phyloP scores from a whole-genome alignment of 2,888 invertebrate species.

The Prosapia bicincta region DNA sequence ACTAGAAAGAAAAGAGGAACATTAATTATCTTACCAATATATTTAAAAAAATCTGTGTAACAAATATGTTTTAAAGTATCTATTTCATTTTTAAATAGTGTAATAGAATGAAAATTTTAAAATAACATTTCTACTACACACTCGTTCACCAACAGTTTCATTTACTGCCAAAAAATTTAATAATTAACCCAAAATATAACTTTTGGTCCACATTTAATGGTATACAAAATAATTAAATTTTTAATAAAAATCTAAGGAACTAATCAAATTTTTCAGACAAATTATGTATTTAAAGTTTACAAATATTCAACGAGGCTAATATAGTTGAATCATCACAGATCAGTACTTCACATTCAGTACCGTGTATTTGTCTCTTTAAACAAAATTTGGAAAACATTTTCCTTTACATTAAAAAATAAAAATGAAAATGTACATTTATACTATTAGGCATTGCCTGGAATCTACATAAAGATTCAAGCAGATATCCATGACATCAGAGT shows the following conservation, averaged over 20 bases:
- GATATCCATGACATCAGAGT: too few species aligned
- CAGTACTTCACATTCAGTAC: too few species aligned
- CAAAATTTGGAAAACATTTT: too few species aligned
- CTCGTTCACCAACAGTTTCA: not conserved
- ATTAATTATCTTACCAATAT: too few species aligned
- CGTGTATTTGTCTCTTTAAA: not conserved
- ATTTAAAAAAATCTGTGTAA: too few species aligned
- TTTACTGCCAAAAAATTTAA: not conserved
- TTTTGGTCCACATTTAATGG: not conserved
- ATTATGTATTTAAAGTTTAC: not conserved
- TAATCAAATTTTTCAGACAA: not conserved
- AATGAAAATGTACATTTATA: not conserved
- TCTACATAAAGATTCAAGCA: too few species aligned
- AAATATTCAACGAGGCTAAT: not conserved
- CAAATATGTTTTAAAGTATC: too few species aligned
- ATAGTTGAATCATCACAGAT: not conserved
- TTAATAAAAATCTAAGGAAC: slow-evolving; percentile 2
- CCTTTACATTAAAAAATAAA: not conserved
- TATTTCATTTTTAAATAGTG: too few species aligned
- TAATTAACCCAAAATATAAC: not conserved
- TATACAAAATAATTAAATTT: not conserved
- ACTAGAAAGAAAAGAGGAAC: too few species aligned
- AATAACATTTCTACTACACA: too few species aligned
- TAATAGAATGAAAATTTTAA: too few species aligned
- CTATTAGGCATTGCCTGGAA: not conserved